A percentile compares a stretch with the other conserved stretches of the same genome.
These are phyloP conservation scores for Bhutanitis thaidina DNA, from an alignment of 2,888 invertebrate genomes.

Conservation along the genomic window DNA sequence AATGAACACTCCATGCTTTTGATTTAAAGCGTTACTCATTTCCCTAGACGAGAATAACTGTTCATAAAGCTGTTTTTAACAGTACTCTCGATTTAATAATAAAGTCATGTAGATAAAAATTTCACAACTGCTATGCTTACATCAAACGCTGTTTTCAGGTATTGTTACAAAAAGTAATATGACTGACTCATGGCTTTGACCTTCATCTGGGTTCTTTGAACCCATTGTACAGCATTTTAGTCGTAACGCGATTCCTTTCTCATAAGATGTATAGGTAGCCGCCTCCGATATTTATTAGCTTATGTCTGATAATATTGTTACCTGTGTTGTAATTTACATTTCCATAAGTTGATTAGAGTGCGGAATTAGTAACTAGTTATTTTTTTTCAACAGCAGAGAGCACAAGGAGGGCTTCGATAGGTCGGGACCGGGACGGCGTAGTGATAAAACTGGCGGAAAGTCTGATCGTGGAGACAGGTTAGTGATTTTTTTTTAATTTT, in stretches of 20 bases:
- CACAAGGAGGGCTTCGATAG: slow-evolving; percentile 61
- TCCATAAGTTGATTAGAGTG: neutral
- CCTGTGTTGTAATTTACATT: neutral
- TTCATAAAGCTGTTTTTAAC: no score
- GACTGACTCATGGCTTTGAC: slow-evolving; percentile 56
- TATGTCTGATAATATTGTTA: no score
- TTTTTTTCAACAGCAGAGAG: slow-evolving; percentile 45
- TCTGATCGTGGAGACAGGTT: slow-evolving; percentile 39
- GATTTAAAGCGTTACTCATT: no score
- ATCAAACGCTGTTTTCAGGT: slow-evolving; percentile 42
- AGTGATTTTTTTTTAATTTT: slow-evolving; percentile 1
- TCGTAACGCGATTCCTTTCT: slow-evolving; percentile 27
- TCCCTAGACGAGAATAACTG: no score
- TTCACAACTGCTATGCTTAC: neutral
- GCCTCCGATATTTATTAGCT: slow-evolving; percentile 19
- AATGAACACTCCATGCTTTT: no score
- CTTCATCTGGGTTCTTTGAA: slow-evolving; percentile 66
- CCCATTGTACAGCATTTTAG: slow-evolving; percentile 37
- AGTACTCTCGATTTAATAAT: no score
- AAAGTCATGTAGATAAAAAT: neutral
- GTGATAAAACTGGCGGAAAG: slow-evolving; percentile 58
- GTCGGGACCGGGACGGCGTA: slow-evolving; percentile 59
- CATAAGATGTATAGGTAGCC: slow-evolving; percentile 55
- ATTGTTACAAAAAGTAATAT: slow-evolving; percentile 53
- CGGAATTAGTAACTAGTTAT: neutral